Evolutionary conservation across 2,113 vertebrate genomes (phyloP).

Genomic region (Gambusia affinis): DNA sequence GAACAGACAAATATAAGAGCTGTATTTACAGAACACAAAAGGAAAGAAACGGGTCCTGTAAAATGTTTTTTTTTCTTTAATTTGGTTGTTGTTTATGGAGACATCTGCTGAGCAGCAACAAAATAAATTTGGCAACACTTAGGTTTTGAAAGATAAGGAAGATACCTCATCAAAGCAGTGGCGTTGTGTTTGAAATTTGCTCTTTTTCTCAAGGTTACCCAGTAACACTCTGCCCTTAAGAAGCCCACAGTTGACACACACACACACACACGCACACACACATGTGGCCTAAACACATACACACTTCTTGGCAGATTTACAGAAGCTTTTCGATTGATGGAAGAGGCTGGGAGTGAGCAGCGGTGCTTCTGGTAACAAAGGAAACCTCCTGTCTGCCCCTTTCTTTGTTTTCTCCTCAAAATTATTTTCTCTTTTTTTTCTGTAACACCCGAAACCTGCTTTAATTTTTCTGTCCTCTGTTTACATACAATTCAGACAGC

Average conservation of each 20-base stretch:
- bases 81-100: not conserved
- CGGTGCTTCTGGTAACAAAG: conserved; percentile 49
- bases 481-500: conserved; percentile 23
- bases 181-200: conserved; percentile 12
- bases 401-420: not conserved
- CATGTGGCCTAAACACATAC: not conserved
- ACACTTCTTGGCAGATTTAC: conserved; percentile 15
- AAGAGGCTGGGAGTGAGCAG: conserved; percentile 52
- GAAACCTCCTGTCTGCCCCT: conserved; percentile 19
- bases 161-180: not conserved
- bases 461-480: conserved; percentile 10
- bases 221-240: conserved; percentile 68
- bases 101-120: not conserved
- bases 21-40: not conserved
- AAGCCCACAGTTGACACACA: conserved; percentile 37
- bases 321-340: conserved; percentile 22
- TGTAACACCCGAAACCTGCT: not conserved
- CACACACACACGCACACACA: conserved; percentile 1
- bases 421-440: not conserved
- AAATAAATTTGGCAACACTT: not conserved
- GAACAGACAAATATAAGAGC: not conserved
- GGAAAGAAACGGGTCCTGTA: not conserved
- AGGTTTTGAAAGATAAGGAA: not conserved
- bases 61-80: not conserved
- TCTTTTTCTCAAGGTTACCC: conserved; percentile 65